Conservation (phyloP, 2,113 vertebrate species). For the Prunella fulvescens region DNA sequence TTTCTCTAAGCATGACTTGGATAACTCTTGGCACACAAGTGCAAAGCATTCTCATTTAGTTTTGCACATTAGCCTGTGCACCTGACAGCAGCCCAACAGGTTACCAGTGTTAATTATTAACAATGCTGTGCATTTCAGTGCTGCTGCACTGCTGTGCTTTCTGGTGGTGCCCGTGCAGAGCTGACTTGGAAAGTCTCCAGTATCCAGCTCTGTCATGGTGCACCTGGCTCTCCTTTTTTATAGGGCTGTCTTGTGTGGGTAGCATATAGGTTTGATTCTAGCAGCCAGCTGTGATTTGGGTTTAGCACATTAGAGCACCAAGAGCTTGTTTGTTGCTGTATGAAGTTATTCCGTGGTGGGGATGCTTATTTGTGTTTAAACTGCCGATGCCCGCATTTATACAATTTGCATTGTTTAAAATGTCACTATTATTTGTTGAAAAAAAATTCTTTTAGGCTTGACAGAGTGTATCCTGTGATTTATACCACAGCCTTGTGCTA, state of each 20-base stretch:
- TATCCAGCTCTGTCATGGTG: neutral
- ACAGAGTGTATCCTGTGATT: conserved; percentile 35
- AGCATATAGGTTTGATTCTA: neutral
- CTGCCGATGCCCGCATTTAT: neutral
- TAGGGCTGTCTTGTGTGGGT: neutral
- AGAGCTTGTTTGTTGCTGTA: neutral
- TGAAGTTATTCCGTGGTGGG: conserved; percentile 1
- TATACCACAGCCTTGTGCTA: neutral
- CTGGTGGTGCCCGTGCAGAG: neutral
- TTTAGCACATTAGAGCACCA: neutral
- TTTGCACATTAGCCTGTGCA: neutral
- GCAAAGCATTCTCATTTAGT: neutral
- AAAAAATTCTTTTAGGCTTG: conserved; percentile 28
- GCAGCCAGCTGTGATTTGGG: neutral
- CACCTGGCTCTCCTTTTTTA: neutral
- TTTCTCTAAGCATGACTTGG: neutral
- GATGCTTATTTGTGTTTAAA: conserved; percentile 23
- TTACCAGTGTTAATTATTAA: neutral
- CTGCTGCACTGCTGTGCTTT: neutral
- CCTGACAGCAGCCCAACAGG: neutral
- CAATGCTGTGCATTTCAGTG: accelerated
- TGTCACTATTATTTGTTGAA: conserved; percentile 36
- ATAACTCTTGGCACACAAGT: accelerated
- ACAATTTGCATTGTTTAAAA: conserved; percentile 41
- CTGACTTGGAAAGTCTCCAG: neutral